Conservation (phyloP, 2,888 invertebrate species). For the Macrophya annulata region DNA sequence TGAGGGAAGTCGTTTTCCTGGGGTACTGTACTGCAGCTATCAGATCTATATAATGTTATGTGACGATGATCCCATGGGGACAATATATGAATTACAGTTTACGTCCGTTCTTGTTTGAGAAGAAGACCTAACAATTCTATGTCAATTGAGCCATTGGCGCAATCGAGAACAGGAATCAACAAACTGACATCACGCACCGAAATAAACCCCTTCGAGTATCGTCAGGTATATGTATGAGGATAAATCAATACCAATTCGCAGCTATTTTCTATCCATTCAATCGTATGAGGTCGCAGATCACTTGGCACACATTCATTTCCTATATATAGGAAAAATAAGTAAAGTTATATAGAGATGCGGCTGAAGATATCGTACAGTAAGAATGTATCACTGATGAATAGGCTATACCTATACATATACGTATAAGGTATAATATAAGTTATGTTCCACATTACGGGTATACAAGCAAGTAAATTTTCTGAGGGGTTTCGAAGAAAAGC, state of each 20-base stretch:
- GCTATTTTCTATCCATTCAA: slow-evolving; percentile 25
- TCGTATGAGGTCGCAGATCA: slow-evolving; percentile 1
- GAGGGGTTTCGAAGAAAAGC: background rate
- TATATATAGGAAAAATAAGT: background rate
- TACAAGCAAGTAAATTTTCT: background rate
- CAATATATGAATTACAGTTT: background rate
- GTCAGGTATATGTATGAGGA: background rate
- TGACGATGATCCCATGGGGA: background rate
- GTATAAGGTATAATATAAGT: background rate
- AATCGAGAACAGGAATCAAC: slow-evolving; percentile 30
- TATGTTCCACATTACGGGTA: background rate
- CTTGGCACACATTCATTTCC: slow-evolving; percentile 9
- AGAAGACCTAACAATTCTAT: slow-evolving; percentile 11
- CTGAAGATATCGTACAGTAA: background rate
- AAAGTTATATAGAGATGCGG: background rate
- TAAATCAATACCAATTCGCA: slow-evolving; percentile 32
- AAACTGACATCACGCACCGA: slow-evolving; percentile 40
- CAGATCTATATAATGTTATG: background rate
- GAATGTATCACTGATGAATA: background rate
- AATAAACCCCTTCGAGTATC: slow-evolving; percentile 2
- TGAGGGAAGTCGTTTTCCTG: background rate
- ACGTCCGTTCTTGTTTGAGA: background rate
- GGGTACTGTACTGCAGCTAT: background rate
- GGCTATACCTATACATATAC: background rate
- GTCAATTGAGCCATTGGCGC: slow-evolving; percentile 25